phyloP scores from a whole-genome alignment of 2,113 vertebrate genomes.

The Amphiprion percula region DNA sequence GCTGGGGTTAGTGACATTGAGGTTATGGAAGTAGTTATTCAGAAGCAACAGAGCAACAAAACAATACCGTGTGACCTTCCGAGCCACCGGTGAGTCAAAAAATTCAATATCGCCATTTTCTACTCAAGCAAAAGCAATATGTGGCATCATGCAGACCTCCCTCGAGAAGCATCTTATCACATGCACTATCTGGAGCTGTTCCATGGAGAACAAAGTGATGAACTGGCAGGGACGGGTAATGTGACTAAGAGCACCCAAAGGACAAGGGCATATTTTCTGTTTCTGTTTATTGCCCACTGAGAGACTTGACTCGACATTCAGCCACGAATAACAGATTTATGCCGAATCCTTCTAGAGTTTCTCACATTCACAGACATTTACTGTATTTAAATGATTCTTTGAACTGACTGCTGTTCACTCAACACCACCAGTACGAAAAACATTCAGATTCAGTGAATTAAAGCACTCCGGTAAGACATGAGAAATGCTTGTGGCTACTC shows the following conservation, averaged over 20 bases:
- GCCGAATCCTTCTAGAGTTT: background rate
- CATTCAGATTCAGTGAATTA: background rate
- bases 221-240: constrained; percentile 26
- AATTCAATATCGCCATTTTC: constrained; percentile 38
- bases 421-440: background rate
- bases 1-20: constrained; percentile 8
- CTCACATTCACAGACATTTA: background rate
- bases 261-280: background rate
- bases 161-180: constrained; percentile 25
- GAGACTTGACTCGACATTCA: background rate
- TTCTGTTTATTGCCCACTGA: constrained; percentile 1
- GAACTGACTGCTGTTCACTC: background rate
- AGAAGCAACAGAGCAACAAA: constrained; percentile 3
- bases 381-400: background rate
- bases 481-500: background rate
- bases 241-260: constrained; percentile 25
- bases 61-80: background rate
- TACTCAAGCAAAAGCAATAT: constrained; percentile 39
- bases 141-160: constrained; percentile 17
- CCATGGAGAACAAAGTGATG: constrained; percentile 24
- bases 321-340: background rate
- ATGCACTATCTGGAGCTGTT: constrained; percentile 10
- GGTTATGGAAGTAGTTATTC: background rate
- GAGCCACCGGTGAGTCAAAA: background rate
- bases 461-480: background rate